Evolutionary conservation across 2,888 invertebrate genomes (phyloP).

Genomic region (Anorthoa munda): DNA sequence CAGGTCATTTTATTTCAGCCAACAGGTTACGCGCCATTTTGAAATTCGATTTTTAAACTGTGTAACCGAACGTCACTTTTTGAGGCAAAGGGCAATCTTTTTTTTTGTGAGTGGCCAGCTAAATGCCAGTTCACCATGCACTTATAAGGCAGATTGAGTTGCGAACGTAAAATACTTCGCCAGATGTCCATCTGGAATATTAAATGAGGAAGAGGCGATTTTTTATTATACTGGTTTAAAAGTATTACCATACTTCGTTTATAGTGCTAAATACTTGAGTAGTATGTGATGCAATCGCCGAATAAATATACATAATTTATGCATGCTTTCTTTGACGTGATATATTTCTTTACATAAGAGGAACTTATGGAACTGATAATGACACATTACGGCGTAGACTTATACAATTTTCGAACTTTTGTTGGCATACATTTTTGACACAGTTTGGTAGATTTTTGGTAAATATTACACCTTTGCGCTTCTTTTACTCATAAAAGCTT

Average conservation of each 20-base stretch:
- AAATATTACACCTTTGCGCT: slow-evolving; percentile 8
- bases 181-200: slow-evolving; percentile 65
- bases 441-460: slow-evolving; percentile 1
- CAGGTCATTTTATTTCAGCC: slow-evolving; percentile 20
- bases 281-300: slow-evolving; percentile 53
- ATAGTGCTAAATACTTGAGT: slow-evolving; percentile 33
- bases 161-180: slow-evolving; percentile 56
- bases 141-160: slow-evolving; percentile 59
- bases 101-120: slow-evolving; percentile 41
- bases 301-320: slow-evolving; percentile 47
- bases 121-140: slow-evolving; percentile 44
- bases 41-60: slow-evolving; percentile 46
- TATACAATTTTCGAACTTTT: slow-evolving; percentile 22
- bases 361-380: slow-evolving; percentile 19
- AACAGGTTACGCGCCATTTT: slow-evolving; percentile 52
- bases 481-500: not conserved
- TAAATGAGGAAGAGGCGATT: slow-evolving; percentile 43
- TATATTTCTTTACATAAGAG: slow-evolving; percentile 45
- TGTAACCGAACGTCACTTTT: slow-evolving; percentile 38
- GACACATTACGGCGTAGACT: slow-evolving; percentile 12
- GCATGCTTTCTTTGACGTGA: slow-evolving; percentile 30
- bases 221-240: slow-evolving; percentile 44
- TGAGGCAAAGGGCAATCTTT: slow-evolving; percentile 41
- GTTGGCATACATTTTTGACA: slow-evolving; percentile 24
- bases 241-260: slow-evolving; percentile 31